Percentiles rank a stretch among this genome's conserved stretches.
Conservation (phyloP, 2,113 vertebrate genomes). For the Ochotona princeps region DNA sequence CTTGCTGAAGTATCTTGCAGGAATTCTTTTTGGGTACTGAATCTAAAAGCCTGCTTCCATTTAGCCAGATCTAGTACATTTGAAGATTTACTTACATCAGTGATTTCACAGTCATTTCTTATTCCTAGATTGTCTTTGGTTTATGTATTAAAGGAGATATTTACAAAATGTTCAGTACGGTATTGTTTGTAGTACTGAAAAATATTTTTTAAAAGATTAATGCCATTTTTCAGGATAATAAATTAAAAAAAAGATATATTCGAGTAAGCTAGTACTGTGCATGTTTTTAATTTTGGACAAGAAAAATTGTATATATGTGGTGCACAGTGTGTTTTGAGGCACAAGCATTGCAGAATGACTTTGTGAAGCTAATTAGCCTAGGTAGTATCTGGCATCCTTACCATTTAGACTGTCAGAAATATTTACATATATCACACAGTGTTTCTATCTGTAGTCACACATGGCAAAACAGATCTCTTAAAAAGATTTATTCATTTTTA, state of each 20-base stretch:
- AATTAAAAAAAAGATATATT: background rate
- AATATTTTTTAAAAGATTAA: background rate
- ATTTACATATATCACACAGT: background rate
- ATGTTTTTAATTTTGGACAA: conserved; percentile 29
- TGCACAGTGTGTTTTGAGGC: background rate
- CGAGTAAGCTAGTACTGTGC: background rate
- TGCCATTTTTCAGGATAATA: background rate
- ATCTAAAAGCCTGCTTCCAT: background rate
- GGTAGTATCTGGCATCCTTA: background rate
- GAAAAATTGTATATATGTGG: background rate
- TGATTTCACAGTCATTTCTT: background rate
- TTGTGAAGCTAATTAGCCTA: background rate
- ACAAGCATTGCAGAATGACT: background rate
- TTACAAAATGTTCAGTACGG: background rate
- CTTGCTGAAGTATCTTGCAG: background rate
- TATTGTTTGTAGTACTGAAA: background rate
- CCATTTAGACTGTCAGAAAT: background rate
- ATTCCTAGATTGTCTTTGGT: background rate
- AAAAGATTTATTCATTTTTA: background rate
- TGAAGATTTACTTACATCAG: background rate
- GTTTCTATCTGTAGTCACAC: background rate
- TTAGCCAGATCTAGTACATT: background rate
- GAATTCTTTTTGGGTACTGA: background rate
- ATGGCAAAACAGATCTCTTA: background rate
- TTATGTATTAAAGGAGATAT: background rate